A percentile compares a stretch with the other conserved stretches of the same genome.
phyloP scores from a whole-genome alignment of 2,888 invertebrate genomes.

The Brachypalpus laphriformis region DNA sequence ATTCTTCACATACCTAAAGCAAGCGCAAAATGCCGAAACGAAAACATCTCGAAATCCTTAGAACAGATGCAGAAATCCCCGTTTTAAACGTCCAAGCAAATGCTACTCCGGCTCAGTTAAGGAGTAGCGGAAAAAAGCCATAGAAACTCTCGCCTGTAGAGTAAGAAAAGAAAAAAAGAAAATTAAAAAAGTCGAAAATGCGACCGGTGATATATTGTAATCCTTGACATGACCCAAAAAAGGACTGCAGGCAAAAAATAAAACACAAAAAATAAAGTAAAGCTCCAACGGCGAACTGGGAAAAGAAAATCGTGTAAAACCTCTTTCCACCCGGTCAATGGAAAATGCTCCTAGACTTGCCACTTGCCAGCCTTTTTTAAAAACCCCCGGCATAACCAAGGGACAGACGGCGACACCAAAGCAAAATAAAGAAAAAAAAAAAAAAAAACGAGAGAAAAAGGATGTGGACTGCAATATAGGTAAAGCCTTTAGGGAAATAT shows the following conservation, averaged over 20 bases:
- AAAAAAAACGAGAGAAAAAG: constrained; percentile 8
- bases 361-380: constrained; percentile 46
- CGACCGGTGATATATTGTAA: constrained; percentile 72
- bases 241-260: constrained; percentile 55
- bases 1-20: constrained; percentile 55
- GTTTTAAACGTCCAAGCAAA: constrained; percentile 55
- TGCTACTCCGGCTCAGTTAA: constrained; percentile 18
- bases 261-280: constrained; percentile 12
- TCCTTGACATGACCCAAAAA: constrained; percentile 72
- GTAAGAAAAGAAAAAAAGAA: constrained; percentile 19
- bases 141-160: constrained; percentile 6
- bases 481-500: constrained; percentile 73
- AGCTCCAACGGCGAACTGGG: constrained; percentile 5
- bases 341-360: constrained; percentile 48
- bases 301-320: constrained; percentile 57
- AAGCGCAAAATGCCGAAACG: constrained; percentile 58
- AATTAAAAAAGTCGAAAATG: constrained; percentile 64
- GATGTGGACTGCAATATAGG: constrained; percentile 43
- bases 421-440: constrained; percentile 11
- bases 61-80: constrained; percentile 66
- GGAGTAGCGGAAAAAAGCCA: constrained; percentile 2
- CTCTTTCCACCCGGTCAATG: constrained; percentile 3
- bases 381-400: not conserved
- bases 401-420: constrained; percentile 18
- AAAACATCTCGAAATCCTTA: constrained; percentile 46